Conservation (phyloP, 23 tunicate species). For the Ciona savignyi region DNA sequence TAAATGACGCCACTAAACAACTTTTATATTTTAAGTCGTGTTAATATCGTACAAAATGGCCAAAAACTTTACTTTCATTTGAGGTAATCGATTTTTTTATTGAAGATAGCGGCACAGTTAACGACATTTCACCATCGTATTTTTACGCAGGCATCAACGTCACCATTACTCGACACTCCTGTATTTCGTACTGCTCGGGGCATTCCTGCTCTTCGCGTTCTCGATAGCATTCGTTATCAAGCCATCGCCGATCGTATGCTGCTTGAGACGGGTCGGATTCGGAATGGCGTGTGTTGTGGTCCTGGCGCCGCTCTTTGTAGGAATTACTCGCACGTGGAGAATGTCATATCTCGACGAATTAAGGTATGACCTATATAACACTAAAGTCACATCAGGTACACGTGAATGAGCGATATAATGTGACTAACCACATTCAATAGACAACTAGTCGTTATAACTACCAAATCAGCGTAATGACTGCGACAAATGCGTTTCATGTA, state of each 20-base stretch:
- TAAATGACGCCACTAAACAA: too few relatives aligned
- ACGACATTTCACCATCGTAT: too few relatives aligned
- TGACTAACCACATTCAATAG: not conserved
- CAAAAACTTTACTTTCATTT: too few relatives aligned
- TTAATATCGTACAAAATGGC: too few relatives aligned
- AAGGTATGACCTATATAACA: not conserved
- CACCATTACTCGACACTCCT: slow-evolving; percentile 11
- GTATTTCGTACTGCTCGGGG: slow-evolving; percentile 8
- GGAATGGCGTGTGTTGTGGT: slow-evolving; percentile 3
- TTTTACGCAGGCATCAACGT: too few relatives aligned
- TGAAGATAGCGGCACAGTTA: too few relatives aligned
- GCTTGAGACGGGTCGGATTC: slow-evolving; percentile 4
- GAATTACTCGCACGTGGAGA: slow-evolving; percentile 11
- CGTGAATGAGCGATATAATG: not conserved
- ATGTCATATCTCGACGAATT: slow-evolving; percentile 13
- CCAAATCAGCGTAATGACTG: too few relatives aligned
- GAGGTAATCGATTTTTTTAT: too few relatives aligned
- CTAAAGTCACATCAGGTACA: not conserved
- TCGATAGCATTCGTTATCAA: not conserved
- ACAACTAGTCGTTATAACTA: too few relatives aligned
- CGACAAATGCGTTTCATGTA: too few relatives aligned
- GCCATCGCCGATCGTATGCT: not conserved
- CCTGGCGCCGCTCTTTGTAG: slow-evolving; percentile 11
- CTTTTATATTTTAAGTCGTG: too few relatives aligned
- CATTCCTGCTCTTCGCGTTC: slow-evolving; percentile 6